Evolutionary conservation across 2,113 vertebrate genomes (phyloP).

Genomic region (Laticauda laticaudata): DNA sequence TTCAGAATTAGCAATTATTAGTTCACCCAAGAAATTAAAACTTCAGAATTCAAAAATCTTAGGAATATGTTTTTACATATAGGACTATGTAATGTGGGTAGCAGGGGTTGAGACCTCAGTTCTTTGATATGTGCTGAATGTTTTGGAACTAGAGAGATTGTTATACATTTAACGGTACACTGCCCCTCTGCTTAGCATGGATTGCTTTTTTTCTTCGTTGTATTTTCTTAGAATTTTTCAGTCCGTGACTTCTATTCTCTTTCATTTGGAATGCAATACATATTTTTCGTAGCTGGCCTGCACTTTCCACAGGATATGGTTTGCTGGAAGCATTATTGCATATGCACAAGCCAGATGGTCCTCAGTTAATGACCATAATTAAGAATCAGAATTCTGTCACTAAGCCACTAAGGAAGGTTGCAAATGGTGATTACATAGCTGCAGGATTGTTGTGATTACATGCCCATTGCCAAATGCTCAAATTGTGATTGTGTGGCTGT

Average conservation of each 20-base stretch:
- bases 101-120: not conserved
- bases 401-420: not conserved
- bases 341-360: not conserved
- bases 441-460: not conserved
- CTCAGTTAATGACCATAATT: not conserved
- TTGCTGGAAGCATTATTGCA: not conserved
- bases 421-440: not conserved
- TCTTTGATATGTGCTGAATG: slow-evolving; percentile 44
- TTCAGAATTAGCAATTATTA: not conserved
- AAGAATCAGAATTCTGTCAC: not conserved
- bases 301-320: not conserved
- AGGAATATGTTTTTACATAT: slow-evolving; percentile 26
- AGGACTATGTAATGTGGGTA: not conserved
- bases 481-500: not conserved
- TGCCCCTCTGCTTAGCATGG: slow-evolving; percentile 34
- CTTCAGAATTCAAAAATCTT: slow-evolving; percentile 1
- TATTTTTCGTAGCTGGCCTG: slow-evolving; percentile 7
- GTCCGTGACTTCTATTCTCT: slow-evolving; percentile 29
- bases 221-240: slow-evolving; percentile 37
- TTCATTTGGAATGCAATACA: slow-evolving; percentile 2
- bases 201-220: not conserved
- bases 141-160: slow-evolving; percentile 36
- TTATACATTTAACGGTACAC: slow-evolving; percentile 7
- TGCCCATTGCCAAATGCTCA: not conserved
- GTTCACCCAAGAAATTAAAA: slow-evolving; percentile 45